phyloP scores from a whole-genome alignment of 2,113 vertebrate genomes.

The Lathamus discolor region DNA sequence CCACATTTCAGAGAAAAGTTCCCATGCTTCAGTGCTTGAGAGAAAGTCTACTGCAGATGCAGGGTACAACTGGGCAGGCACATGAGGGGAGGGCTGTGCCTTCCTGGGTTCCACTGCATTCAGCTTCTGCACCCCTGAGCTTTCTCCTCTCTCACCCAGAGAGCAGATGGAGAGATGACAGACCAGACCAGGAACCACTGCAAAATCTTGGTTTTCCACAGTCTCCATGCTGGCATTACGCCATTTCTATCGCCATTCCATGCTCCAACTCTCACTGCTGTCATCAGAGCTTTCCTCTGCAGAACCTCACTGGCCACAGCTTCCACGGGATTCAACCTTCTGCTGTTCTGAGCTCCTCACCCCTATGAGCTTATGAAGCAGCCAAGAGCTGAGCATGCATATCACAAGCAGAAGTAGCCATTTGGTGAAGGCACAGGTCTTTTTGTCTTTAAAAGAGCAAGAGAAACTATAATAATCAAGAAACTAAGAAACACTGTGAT shows the following conservation, averaged over 20 bases:
- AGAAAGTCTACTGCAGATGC: fast-evolving
- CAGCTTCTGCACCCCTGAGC: fast-evolving
- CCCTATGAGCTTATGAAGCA: background rate
- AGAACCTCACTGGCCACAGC: background rate
- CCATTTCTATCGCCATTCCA: background rate
- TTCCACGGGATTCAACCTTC: background rate
- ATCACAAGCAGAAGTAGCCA: background rate
- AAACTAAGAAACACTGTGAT: background rate
- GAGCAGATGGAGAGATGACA: background rate
- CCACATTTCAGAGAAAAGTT: background rate
- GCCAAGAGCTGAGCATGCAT: background rate
- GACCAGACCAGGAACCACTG: background rate
- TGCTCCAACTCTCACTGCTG: background rate
- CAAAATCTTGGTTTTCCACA: background rate
- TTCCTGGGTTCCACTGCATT: background rate
- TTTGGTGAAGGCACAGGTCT: background rate
- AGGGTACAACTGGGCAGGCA: background rate
- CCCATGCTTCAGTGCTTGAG: fast-evolving
- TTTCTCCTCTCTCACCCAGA: background rate
- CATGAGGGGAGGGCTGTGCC: fast-evolving
- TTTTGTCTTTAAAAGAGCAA: background rate
- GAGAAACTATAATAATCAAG: background rate
- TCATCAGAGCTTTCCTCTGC: background rate
- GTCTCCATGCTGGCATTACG: background rate
- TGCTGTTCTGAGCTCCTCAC: background rate